A percentile compares a stretch with the other conserved stretches of the same genome.
These are phyloP conservation scores for Acrobasis consociella DNA, from an alignment of 2,888 invertebrate species.

Conservation along the genomic window DNA sequence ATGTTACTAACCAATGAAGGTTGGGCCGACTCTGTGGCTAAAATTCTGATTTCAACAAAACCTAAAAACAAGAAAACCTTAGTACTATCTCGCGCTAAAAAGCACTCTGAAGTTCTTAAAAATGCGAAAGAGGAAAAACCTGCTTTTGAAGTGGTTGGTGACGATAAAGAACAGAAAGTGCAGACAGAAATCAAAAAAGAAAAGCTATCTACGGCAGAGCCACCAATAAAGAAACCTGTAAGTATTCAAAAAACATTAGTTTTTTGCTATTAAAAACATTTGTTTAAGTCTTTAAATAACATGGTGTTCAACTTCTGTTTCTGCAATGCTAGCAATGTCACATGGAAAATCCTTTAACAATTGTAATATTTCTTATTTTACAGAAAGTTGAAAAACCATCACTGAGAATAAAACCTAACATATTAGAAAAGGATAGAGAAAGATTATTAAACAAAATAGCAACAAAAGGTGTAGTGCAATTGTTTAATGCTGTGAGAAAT, in stretches of 20 bases:
- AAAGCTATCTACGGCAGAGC: slow-evolving; percentile 46
- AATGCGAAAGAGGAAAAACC: slow-evolving; percentile 71
- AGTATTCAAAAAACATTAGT: slow-evolving; percentile 25
- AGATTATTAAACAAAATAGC: slow-evolving; percentile 90
- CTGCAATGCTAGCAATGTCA: too few relatives aligned
- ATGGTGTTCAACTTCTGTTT: too few relatives aligned
- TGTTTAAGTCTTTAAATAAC: too few relatives aligned
- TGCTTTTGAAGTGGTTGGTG: slow-evolving; percentile 87
- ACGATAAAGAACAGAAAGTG: slow-evolving; percentile 66
- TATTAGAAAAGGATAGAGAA: slow-evolving; percentile 90
- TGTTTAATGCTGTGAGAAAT: slow-evolving; percentile 94
- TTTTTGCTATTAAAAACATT: too few relatives aligned
- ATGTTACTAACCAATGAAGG: slow-evolving; percentile 83
- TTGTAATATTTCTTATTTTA: slow-evolving; percentile 39
- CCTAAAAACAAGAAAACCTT: slow-evolving; percentile 89
- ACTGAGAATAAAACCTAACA: slow-evolving; percentile 89
- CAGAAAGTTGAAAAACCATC: slow-evolving; percentile 85
- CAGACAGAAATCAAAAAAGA: slow-evolving; percentile 60
- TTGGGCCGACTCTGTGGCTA: slow-evolving; percentile 92
- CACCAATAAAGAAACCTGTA: slow-evolving; percentile 66
- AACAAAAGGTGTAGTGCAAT: slow-evolving; percentile 95
- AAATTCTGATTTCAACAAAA: slow-evolving; percentile 89
- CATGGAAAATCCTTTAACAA: too few relatives aligned
- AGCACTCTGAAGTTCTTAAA: slow-evolving; percentile 81
- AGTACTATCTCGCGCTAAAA: slow-evolving; percentile 91